A percentile compares a stretch with the other conserved stretches of the same genome.
These are phyloP conservation scores for Drosophila orena DNA, from an alignment of 1,140 invertebrate species.

Conservation along the genomic window DNA sequence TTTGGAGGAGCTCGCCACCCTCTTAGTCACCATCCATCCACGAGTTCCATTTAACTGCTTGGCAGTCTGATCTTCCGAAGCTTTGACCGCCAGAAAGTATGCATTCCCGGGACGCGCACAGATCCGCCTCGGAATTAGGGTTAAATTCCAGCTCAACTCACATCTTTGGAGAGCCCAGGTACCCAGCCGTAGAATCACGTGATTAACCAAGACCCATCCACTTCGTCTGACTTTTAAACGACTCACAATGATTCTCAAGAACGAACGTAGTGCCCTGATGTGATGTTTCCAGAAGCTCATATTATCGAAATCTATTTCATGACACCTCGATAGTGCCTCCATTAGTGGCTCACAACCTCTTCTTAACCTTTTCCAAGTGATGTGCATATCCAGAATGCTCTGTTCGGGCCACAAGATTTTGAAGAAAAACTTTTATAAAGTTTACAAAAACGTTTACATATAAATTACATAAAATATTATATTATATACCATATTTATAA, in stretches of 20 bases:
- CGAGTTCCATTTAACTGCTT: neutral
- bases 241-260: neutral
- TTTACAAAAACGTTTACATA: no score
- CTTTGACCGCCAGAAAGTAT: conserved; percentile 9
- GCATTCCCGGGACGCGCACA: neutral
- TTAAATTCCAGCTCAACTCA: neutral
- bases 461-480: no score
- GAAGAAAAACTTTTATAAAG: no score
- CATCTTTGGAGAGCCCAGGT: neutral
- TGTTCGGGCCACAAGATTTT: no score
- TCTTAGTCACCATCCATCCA: conserved; percentile 10
- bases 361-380: neutral
- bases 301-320: neutral
- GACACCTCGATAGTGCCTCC: neutral
- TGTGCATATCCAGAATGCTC: no score
- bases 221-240: conserved; percentile 6
- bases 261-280: neutral
- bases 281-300: neutral
- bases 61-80: neutral
- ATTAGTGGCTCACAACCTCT: neutral
- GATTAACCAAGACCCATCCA: neutral
- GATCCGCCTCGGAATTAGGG: neutral
- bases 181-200: neutral
- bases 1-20: neutral
- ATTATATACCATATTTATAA: no score